phyloP scores from a whole-genome alignment of 2,797 vertebrate genomes.

The Petrocephalus sullivani region DNA sequence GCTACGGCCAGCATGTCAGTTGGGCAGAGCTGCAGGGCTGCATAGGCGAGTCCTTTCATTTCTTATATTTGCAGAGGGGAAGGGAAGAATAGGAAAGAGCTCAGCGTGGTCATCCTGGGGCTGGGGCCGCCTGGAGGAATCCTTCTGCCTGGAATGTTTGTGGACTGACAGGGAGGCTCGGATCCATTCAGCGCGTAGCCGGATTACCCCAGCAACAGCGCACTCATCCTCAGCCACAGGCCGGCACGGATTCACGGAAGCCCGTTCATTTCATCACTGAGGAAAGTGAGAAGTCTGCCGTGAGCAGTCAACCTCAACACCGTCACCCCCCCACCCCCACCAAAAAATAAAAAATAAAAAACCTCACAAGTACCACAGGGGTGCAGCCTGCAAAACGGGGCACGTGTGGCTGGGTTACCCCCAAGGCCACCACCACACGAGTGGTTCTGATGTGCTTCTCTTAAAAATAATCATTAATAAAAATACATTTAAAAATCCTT shows the following conservation, averaged over 20 bases:
- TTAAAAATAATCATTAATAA: not conserved
- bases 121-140: slow-evolving; percentile 24
- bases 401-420: slow-evolving; percentile 22
- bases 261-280: not conserved
- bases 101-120: slow-evolving; percentile 38
- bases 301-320: slow-evolving; percentile 1
- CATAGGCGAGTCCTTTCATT: not conserved
- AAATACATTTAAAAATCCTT: not conserved
- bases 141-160: slow-evolving; percentile 42
- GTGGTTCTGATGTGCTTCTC: slow-evolving; percentile 34
- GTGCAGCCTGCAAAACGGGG: slow-evolving; percentile 29
- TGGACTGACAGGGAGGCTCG: slow-evolving; percentile 43
- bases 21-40: slow-evolving; percentile 45
- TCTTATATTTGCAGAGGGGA: slow-evolving; percentile 19
- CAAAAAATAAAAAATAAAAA: not conserved
- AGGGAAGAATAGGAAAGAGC: slow-evolving; percentile 37
- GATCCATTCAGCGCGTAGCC: slow-evolving; percentile 50
- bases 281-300: not conserved
- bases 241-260: not conserved
- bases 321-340: not conserved
- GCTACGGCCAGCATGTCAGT: slow-evolving; percentile 50
- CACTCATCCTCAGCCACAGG: slow-evolving; percentile 26
- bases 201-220: slow-evolving; percentile 43
- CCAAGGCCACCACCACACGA: slow-evolving; percentile 28
- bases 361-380: slow-evolving; percentile 18